phyloP scores from a whole-genome alignment of 2,888 invertebrate genomes.

The Idaea straminata region DNA sequence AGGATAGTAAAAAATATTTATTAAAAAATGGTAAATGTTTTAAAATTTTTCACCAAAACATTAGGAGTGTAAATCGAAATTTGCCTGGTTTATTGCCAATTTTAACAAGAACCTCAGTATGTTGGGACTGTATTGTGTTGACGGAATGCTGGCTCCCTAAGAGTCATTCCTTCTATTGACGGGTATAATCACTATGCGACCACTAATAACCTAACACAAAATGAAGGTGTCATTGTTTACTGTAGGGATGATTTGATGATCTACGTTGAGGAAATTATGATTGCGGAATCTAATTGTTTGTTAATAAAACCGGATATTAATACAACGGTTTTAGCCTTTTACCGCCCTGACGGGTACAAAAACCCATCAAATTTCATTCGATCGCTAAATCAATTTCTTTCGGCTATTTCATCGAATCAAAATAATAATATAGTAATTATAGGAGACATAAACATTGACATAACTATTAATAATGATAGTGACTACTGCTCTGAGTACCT shows the following conservation, averaged over 20 bases:
- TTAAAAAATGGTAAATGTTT: too few species aligned
- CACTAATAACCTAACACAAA: background rate
- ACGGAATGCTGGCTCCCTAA: constrained; percentile 5
- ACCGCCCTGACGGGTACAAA: background rate
- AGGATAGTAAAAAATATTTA: too few species aligned
- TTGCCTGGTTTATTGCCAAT: background rate
- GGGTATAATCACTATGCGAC: background rate
- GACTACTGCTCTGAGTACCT: background rate
- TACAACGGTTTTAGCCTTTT: background rate
- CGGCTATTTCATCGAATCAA: background rate
- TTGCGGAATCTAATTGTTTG: background rate
- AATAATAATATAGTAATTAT: background rate
- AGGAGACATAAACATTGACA: constrained; percentile 5
- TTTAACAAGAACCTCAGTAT: background rate
- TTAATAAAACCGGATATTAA: background rate
- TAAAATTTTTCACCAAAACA: too few species aligned
- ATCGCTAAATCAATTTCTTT: background rate
- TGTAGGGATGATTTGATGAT: background rate
- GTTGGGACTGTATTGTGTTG: background rate
- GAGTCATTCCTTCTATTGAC: background rate
- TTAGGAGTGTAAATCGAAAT: background rate
- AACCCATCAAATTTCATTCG: background rate
- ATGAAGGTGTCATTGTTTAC: constrained; percentile 4
- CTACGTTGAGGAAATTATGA: background rate
- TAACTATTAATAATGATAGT: background rate